Evolutionary conservation across 2,888 invertebrate species (phyloP), one percentile per base, ranked within the genome.

Genomic region (Eupithecia subumbrata): DNA sequence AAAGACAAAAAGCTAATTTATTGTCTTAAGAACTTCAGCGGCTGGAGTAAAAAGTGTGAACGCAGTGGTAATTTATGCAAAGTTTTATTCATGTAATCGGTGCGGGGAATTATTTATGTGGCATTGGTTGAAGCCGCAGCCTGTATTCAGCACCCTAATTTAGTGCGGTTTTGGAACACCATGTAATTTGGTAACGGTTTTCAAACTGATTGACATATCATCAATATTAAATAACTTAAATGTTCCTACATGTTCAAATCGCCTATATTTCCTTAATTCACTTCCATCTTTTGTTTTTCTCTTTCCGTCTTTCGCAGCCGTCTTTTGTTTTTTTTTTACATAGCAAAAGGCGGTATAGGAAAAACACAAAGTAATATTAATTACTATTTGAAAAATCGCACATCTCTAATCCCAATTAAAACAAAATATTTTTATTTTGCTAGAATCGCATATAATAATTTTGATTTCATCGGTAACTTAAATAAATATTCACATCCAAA

Each of bases 31-130:
- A 82, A 82, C 78, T 80, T 76, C 74, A 76, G 74, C 75, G 81
- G 81, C 79, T 79, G 69, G 77, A 79, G 80, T 82, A 81, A 79
- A 80, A 82, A 77, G 78, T 80, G 77, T 77, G 78, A 76, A 79
- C 72, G 71, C 77, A 73, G 73, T 76, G 72, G 76, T 79, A 80
- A 81, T 80, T 82, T 80, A 84, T 80, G 81, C 78, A 74, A 82
- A 83, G 79, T 83, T 82, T 83, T 81, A 81, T 83, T 83, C 80
- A 83, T 81, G 78, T 80, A 80, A 84, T 52, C 74, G 72, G 64
- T 52, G 70, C 63, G 70, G 71, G 34, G 71, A 68, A 74, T 75
- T 73, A 74, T 73, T 76, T 68, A 76, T 77, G 72, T 69, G 75
- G 67, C 71, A 68, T 64, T 37, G 34, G 18, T 63, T 63, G 16